phyloP scores from a whole-genome alignment of 2,113 vertebrate genomes.

The Gallinago jamesoni region DNA sequence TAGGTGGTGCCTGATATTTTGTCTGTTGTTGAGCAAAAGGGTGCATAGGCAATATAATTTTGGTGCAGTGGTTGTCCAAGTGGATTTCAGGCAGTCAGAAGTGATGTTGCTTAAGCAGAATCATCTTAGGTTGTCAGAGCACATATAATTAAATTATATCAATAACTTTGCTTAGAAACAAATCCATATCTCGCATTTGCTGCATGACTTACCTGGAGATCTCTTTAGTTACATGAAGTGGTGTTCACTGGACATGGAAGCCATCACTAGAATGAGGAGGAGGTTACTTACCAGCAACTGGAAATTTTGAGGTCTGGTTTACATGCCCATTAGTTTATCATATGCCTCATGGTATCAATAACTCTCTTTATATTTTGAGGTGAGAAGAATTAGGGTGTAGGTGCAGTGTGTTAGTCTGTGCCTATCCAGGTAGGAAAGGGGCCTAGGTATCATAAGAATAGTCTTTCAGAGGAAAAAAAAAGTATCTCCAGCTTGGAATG shows the following conservation, averaged over 20 bases:
- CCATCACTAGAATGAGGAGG: not conserved
- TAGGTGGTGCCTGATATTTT: not conserved
- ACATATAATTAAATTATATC: not conserved
- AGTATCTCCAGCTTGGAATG: not conserved
- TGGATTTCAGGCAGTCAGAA: not conserved
- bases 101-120: not conserved
- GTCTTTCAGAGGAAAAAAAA: not conserved
- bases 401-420: not conserved
- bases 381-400: not conserved
- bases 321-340: not conserved
- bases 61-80: not conserved
- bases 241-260: not conserved
- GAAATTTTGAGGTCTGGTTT: not conserved
- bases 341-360: not conserved
- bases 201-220: fast-evolving
- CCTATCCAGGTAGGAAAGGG: not conserved
- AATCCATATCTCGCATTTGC: not conserved
- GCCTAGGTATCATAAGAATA: not conserved
- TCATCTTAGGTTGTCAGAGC: not conserved
- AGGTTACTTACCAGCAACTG: not conserved
- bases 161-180: not conserved
- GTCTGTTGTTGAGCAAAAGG: not conserved
- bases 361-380: not conserved
- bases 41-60: not conserved
- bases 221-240: not conserved